phyloP scores from a whole-genome alignment of 2,113 vertebrate species.

The Cephalopholis sonnerati region DNA sequence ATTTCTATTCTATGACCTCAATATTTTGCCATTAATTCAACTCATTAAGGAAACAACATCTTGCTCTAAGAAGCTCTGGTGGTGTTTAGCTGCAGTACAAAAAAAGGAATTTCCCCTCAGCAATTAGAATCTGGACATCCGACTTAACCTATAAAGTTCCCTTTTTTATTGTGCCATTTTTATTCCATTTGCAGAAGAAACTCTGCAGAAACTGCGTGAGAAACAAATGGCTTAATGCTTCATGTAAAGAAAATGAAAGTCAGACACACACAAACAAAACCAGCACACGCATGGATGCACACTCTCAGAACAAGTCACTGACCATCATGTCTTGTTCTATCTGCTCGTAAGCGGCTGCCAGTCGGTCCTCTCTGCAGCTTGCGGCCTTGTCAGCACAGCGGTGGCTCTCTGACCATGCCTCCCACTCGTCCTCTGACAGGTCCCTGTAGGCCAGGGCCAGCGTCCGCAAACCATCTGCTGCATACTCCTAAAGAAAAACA shows the following conservation, averaged over 20 bases:
- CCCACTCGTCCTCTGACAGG: constrained; percentile 90
- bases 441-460: constrained; percentile 93
- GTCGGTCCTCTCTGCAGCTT: constrained; percentile 88
- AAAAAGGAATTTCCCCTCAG: neutral
- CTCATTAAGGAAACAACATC: constrained; percentile 14
- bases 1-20: neutral
- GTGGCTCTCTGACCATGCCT: constrained; percentile 87
- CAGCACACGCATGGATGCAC: neutral
- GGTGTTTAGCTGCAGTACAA: neutral
- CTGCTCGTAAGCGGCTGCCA: constrained; percentile 91
- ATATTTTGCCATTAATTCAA: neutral
- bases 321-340: constrained; percentile 96
- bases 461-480: constrained; percentile 83
- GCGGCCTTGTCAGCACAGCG: constrained; percentile 82
- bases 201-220: neutral
- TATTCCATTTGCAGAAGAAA: neutral
- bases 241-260: neutral
- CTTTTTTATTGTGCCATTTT: constrained; percentile 18
- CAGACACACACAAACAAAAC: neutral
- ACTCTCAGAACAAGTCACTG: constrained; percentile 17
- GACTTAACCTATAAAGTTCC: constrained; percentile 16
- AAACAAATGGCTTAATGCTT: neutral
- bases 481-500: constrained; percentile 66
- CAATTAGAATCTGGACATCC: neutral
- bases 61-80: neutral